These are phyloP conservation scores for Chelidonichthys spinosus DNA, from an alignment of 2,797 vertebrate genomes.

Conservation along the genomic window DNA sequence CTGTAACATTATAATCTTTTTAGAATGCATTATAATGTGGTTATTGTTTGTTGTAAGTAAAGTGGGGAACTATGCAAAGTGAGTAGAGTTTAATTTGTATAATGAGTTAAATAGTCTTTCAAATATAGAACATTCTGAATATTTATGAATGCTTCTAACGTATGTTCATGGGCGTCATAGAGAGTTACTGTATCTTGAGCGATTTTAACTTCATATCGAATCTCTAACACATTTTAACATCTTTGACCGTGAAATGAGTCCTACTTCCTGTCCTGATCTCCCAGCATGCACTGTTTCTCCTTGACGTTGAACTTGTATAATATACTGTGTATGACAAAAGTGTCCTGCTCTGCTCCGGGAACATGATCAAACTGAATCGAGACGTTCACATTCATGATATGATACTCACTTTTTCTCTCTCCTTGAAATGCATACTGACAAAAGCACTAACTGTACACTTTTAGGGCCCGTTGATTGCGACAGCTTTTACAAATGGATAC, in stretches of 20 bases:
- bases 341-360: conserved; percentile 51
- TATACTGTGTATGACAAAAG: conserved; percentile 28
- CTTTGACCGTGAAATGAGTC: conserved; percentile 26
- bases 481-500: conserved; percentile 99
- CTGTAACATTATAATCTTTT: neutral
- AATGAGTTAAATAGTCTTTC: too few species aligned
- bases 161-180: neutral
- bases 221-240: conserved; percentile 48
- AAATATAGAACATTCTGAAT: neutral
- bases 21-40: neutral
- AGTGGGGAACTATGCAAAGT: neutral
- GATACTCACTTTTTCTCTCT: conserved; percentile 79
- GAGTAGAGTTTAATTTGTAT: too few species aligned
- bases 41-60: neutral
- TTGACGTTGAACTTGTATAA: conserved; percentile 33
- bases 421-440: conserved; percentile 91
- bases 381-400: conserved; percentile 86
- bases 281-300: conserved; percentile 30
- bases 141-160: neutral
- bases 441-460: conserved; percentile 95
- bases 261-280: conserved; percentile 36
- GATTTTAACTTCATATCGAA: conserved; percentile 23
- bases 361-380: conserved; percentile 63
- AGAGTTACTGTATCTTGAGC: conserved; percentile 8
- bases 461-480: conserved; percentile 99